Evolutionary conservation across 2,888 invertebrate genomes (phyloP).

Genomic region (Caenorhabditis sulstoni): DNA sequence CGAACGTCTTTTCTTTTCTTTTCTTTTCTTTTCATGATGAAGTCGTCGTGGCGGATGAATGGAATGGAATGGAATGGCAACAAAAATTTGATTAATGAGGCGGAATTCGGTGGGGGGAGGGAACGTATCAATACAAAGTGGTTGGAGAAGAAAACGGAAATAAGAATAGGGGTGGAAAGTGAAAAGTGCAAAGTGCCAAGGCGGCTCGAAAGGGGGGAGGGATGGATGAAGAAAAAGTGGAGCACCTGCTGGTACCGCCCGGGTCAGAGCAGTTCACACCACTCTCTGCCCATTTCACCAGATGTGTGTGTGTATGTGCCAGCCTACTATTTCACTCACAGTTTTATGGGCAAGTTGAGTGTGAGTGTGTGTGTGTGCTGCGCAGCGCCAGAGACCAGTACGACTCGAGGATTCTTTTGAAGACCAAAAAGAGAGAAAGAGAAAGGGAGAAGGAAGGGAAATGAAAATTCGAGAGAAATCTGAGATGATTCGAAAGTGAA

Average conservation of each 20-base stretch:
- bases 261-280: background rate
- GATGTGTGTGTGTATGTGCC: slow-evolving; percentile 20
- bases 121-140: too few species aligned
- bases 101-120: slow-evolving; percentile 18
- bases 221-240: background rate
- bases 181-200: background rate
- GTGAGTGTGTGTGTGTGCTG: background rate
- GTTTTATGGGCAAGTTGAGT: slow-evolving; percentile 45
- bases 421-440: background rate
- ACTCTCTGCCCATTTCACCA: background rate
- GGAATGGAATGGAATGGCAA: slow-evolving; percentile 43
- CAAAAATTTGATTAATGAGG: slow-evolving; percentile 58
- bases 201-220: background rate
- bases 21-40: slow-evolving; percentile 37
- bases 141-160: background rate
- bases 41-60: slow-evolving; percentile 19
- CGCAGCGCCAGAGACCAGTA: background rate
- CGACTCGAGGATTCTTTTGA: background rate
- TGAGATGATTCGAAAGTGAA: slow-evolving; percentile 48
- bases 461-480: slow-evolving; percentile 22
- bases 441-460: background rate
- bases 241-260: slow-evolving; percentile 31
- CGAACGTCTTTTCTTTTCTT: too few species aligned
- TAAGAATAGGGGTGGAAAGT: slow-evolving; percentile 2
- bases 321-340: slow-evolving; percentile 10